Evolutionary conservation across 53 echinoderm and acorn worm species (phyloP).

Genomic region (Actinopyga echinites): DNA sequence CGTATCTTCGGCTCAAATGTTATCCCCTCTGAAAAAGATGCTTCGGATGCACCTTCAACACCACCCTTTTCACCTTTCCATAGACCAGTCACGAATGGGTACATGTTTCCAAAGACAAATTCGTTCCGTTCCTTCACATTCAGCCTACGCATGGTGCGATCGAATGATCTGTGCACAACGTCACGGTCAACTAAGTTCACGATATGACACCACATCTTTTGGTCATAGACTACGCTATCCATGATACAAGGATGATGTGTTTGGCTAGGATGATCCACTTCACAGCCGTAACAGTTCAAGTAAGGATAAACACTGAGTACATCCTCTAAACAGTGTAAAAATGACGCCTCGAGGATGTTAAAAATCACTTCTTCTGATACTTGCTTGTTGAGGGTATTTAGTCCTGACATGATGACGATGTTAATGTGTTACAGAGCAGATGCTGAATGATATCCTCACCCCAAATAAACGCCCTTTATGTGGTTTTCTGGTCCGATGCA

Average conservation of each 20-base stretch:
- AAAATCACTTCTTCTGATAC: background rate
- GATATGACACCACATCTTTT: background rate
- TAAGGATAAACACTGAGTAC: background rate
- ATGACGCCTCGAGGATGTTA: background rate
- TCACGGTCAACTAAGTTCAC: background rate
- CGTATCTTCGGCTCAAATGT: background rate
- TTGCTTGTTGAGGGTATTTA: background rate
- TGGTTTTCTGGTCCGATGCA: background rate
- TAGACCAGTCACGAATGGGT: background rate
- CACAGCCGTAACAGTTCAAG: background rate
- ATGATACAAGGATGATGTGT: background rate
- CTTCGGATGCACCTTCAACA: background rate
- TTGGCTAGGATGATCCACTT: too few relatives aligned
- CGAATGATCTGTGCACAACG: background rate
- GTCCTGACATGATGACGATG: background rate
- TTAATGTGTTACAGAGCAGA: background rate
- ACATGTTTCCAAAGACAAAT: background rate
- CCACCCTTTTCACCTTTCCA: constrained; percentile 9
- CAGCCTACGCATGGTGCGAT: background rate
- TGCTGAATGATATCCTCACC: background rate
- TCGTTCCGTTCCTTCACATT: background rate
- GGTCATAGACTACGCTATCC: background rate
- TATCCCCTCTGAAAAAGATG: background rate
- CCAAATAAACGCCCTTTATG: background rate
- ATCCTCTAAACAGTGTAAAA: background rate